phyloP scores from a whole-genome alignment of 2,113 vertebrate genomes.

The Oncorhynchus mykiss region DNA sequence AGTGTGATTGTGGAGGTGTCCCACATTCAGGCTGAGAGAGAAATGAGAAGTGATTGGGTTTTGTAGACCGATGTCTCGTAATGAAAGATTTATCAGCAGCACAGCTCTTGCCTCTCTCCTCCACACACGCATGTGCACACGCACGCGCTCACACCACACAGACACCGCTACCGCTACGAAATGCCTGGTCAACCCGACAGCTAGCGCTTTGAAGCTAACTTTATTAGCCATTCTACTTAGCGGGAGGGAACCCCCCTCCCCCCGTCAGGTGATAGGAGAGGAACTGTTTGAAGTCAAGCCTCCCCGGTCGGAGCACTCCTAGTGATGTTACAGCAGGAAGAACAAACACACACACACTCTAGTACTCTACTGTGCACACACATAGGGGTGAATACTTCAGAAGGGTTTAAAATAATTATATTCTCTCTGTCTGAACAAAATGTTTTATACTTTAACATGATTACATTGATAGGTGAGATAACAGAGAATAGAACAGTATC shows the following conservation, averaged over 20 bases:
- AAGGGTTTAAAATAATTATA: neutral
- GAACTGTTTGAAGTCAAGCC: neutral
- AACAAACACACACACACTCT: neutral
- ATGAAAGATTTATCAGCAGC: slow-evolving; percentile 29
- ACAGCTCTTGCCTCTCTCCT: neutral
- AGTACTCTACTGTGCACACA: no score
- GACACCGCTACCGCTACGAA: neutral
- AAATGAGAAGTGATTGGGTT: neutral
- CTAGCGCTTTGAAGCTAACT: slow-evolving; percentile 24
- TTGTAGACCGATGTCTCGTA: slow-evolving; percentile 2
- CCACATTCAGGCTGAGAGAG: slow-evolving; percentile 12
- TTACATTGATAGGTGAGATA: no score
- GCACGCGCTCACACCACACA: no score
- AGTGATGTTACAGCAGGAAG: neutral
- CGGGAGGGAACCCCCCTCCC: slow-evolving; percentile 6
- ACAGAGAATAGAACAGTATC: no score
- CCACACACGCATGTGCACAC: neutral
- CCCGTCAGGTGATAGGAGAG: slow-evolving; percentile 18
- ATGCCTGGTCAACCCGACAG: neutral
- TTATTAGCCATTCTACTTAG: slow-evolving; percentile 33
- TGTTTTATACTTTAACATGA: no score
- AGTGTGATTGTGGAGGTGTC: slow-evolving; percentile 13
- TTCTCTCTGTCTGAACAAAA: neutral
- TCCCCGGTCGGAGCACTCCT: neutral
- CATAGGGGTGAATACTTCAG: neutral